These are phyloP conservation scores for Melangyna quadrimaculata DNA, from an alignment of 2,888 invertebrate genomes.

Conservation along the genomic window DNA sequence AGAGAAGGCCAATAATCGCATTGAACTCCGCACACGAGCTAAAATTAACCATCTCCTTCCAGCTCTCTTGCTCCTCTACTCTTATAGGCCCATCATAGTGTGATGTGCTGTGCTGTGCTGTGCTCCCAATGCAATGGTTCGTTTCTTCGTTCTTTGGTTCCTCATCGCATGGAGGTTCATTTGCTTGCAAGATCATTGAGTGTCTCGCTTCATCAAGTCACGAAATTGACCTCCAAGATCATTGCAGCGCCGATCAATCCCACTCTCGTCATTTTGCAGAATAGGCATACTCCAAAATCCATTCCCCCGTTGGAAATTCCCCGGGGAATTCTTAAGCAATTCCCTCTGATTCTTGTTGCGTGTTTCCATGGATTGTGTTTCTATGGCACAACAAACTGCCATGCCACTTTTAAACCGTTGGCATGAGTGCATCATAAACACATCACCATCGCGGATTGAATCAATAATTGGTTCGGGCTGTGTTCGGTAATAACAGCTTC, in stretches of 20 bases:
- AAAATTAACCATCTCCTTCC: slow-evolving; percentile 60
- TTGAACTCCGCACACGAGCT: slow-evolving; percentile 71
- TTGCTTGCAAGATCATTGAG: slow-evolving; percentile 72
- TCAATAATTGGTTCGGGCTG: slow-evolving; percentile 56
- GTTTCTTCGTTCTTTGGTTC: background rate
- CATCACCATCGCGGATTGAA: slow-evolving; percentile 58
- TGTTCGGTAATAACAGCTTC: slow-evolving; percentile 61
- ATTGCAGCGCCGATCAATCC: slow-evolving; percentile 69
- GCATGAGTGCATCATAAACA: slow-evolving; percentile 69
- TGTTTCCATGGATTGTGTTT: slow-evolving; percentile 40
- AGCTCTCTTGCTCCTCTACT: slow-evolving; percentile 18
- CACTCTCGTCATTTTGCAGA: slow-evolving; percentile 59
- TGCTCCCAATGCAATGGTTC: slow-evolving; percentile 20
- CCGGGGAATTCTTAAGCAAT: slow-evolving; percentile 48
- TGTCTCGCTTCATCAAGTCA: slow-evolving; percentile 74
- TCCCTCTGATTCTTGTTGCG: slow-evolving; percentile 51
- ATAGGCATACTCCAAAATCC: background rate
- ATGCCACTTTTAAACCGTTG: slow-evolving; percentile 56
- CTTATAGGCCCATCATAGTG: slow-evolving; percentile 67
- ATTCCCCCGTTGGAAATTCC: background rate
- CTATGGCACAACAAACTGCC: slow-evolving; percentile 29
- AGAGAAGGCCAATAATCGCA: slow-evolving; percentile 67
- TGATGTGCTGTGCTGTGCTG: too few species aligned
- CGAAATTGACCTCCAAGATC: slow-evolving; percentile 73
- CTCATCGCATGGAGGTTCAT: slow-evolving; percentile 40